A percentile compares a stretch with the other conserved stretches of the same genome.
These are phyloP conservation scores for Proteles cristata DNA, from an alignment of 2,113 vertebrate species.

Conservation along the genomic window DNA sequence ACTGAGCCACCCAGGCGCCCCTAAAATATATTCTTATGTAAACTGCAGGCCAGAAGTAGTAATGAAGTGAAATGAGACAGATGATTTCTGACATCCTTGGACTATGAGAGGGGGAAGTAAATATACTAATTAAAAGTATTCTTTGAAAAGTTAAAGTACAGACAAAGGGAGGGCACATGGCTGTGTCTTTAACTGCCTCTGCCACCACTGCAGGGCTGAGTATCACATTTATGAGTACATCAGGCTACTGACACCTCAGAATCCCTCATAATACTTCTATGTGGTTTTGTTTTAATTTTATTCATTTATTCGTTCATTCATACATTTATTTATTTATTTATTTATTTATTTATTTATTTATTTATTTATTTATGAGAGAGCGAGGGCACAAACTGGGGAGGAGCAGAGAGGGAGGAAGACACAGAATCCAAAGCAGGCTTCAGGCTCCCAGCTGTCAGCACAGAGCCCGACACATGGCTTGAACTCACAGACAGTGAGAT, in stretches of 20 bases:
- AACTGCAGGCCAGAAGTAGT: background rate
- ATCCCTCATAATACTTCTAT: background rate
- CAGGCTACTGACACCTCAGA: background rate
- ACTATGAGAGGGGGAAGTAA: background rate
- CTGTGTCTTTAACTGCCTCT: background rate
- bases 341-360: too few relatives aligned
- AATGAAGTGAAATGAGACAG: background rate
- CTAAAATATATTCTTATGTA: background rate
- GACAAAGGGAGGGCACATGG: background rate
- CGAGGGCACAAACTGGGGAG: too few relatives aligned
- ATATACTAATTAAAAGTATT: background rate
- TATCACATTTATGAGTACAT: background rate
- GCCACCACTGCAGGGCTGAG: rapidly evolving
- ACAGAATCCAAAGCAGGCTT: too few relatives aligned
- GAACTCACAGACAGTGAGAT: too few relatives aligned
- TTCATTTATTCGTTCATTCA: too few relatives aligned
- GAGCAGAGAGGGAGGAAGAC: too few relatives aligned
- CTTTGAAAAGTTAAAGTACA: background rate
- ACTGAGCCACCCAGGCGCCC: too few relatives aligned
- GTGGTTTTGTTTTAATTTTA: too few relatives aligned
- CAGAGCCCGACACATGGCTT: too few relatives aligned
- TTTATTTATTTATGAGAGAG: too few relatives aligned
- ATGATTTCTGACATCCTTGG: background rate
- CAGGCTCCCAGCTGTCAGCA: too few relatives aligned
- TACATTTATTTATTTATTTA: too few relatives aligned